Evolutionary conservation across 23 tunicate genomes (phyloP), one percentile per base, ranked within the genome.

Genomic region (Diplosoma virens): DNA sequence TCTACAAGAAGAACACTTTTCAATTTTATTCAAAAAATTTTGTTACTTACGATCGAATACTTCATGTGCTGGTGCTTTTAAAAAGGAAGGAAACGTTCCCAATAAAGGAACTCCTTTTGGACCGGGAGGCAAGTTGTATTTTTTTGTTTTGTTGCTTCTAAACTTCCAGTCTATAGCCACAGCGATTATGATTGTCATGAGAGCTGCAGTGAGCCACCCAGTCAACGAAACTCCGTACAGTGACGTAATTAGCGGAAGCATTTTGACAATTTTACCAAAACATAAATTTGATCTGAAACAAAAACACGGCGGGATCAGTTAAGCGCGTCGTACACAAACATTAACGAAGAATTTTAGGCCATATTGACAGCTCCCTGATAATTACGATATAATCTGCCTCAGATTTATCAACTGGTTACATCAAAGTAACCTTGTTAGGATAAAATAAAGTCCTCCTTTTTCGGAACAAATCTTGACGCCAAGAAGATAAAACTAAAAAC

Each of bases 61-160:
- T 0, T 80, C 7, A 37, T 92, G 97, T 0, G 92, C 84, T 7
- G 91, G 87, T 29, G 82, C 61, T 9, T 84, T 79, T 25, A 79
- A 58, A 37, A 92, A 53, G 33, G 74, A 59, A 4, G 79, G 83
- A 61, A 92, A 92, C 20, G 74, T 81, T 52, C 97, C 97, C 7
- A 92, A 50, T 17, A 92, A 75, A 1, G 97, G 97, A 58, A 65
- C 69, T 24, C 97, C 97, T 30, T 69, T 92, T 27, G 97, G 97
- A 6, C 97, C 97, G 4, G 97, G 97, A 1, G 96, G 96, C 14
- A 69, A 70, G 17, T 73, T 63, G 27, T 86, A 72, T 48, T 72
- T 72, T n/a, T 63, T 16, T 64, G 26, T 37, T 33, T 33, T 2
- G 3, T 48, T 72, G 7, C 34, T 35, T 72, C 46, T 23, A 4